Percentiles rank a stretch among this genome's conserved stretches.
Evolutionary conservation across 2,113 vertebrate genomes (phyloP).

Genomic region (Elephantulus edwardii): DNA sequence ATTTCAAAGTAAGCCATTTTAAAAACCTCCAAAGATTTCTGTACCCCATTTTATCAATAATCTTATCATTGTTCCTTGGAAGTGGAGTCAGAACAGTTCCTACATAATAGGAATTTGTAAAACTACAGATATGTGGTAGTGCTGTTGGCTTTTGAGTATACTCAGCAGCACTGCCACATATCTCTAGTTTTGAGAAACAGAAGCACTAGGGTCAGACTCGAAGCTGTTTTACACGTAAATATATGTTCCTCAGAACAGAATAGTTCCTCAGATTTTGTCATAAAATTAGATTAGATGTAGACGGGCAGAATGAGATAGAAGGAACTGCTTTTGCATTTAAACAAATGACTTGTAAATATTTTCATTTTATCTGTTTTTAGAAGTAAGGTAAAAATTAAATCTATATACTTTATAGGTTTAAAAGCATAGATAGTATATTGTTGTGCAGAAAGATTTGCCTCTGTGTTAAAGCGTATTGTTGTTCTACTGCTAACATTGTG

Average conservation of each 20-base stretch:
- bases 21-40: too few species aligned
- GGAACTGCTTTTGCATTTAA: neutral
- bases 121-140: too few species aligned
- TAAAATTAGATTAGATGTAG: neutral
- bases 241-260: conserved; percentile 24
- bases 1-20: too few species aligned
- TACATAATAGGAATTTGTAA: too few species aligned
- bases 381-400: conserved; percentile 29
- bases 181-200: too few species aligned
- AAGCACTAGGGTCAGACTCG: too few species aligned
- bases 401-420: neutral
- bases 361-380: conserved; percentile 43
- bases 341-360: neutral
- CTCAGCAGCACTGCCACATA: too few species aligned
- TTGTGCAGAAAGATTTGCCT: neutral
- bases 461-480: neutral
- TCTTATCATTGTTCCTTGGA: too few species aligned
- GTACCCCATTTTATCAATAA: too few species aligned
- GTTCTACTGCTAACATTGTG: neutral
- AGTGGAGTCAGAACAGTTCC: too few species aligned
- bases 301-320: neutral
- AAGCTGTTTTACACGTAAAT: too few species aligned
- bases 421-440: neutral
- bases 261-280: neutral
- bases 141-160: too few species aligned